phyloP scores from a whole-genome alignment of 2,797 vertebrate species.

The Huso huso region DNA sequence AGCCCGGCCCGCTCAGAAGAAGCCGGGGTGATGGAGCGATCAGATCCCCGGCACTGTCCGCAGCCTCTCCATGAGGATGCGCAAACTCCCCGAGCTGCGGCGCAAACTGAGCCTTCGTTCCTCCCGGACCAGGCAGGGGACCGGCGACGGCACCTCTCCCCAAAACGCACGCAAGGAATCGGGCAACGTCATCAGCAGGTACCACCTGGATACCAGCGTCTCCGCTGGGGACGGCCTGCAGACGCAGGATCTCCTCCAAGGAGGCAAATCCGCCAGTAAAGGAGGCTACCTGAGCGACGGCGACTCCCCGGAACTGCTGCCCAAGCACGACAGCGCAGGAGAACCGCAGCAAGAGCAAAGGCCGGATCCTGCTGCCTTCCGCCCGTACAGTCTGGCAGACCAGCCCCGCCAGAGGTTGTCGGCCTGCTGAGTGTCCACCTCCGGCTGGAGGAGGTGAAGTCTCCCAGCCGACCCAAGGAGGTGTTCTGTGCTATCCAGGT shows the following conservation, averaged over 20 bases:
- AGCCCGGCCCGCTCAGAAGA: constrained; percentile 42
- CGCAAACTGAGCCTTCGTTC: constrained; percentile 75
- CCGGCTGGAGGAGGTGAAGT: constrained; percentile 55
- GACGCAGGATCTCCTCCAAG: no score
- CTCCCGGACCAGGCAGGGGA: constrained; percentile 32
- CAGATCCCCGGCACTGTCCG: constrained; percentile 70
- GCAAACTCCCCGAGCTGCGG: constrained; percentile 72
- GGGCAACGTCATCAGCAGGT: constrained; percentile 74
- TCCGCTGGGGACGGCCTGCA: constrained; percentile 10
- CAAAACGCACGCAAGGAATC: constrained; percentile 35
- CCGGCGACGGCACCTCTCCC: constrained; percentile 25
- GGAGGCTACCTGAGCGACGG: constrained; percentile 73
- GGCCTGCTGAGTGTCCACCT: constrained; percentile 70
- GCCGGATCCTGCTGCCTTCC: constrained; percentile 50
- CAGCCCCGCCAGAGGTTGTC: constrained; percentile 54
- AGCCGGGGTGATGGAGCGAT: constrained; percentile 53
- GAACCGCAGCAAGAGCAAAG: constrained; percentile 12
- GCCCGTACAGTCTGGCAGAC: constrained; percentile 47
- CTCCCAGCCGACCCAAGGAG: constrained; percentile 46
- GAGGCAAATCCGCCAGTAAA: constrained; percentile 24
- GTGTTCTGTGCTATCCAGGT: constrained; percentile 74
- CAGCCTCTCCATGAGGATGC: constrained; percentile 79
- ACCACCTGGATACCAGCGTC: constrained; percentile 76
- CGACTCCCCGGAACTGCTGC: constrained; percentile 71
- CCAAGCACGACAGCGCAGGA: constrained; percentile 30